Base-by-base conservation (phyloP, 1,140 invertebrate genomes). In the Drosophila azteca region DNA sequence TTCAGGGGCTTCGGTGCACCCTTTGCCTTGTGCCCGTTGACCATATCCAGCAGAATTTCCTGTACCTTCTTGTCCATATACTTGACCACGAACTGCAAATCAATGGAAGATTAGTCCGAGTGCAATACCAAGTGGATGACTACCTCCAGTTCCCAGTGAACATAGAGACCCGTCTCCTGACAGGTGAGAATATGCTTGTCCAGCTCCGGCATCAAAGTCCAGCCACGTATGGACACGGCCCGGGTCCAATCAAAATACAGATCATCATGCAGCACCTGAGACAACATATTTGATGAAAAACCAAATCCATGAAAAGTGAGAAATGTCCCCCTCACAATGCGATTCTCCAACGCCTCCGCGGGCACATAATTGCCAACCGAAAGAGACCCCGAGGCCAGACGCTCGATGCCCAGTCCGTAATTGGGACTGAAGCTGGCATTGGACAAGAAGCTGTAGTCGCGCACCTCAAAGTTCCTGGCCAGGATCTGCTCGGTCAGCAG, bases 161-260 rank as follows among this genome's bases (percentile, higher is more conserved):
- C 60, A 44, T 75, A 91, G 1, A 91, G 61, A 6, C 90, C 90
- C 1, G 72, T 54, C 52, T 91, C 90, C 31, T 90, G 69, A n/a
- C 77, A 89, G 4, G 43, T 69, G 4, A 69, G 72, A 49, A 91
- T 85, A 35, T 91, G 88, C 11, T 51, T 66, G 58, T 91, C 75
- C 13, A 91, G 54, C 3, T 69, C 60, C 0, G 61, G 57, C 90
- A 91, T 91, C 20, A 91, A 9, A 0, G 67, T 64, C 90, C 90
- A 91, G 9, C 90, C 90, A 4, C 88, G 68, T 41, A 91, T 88
- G 4, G 88, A 68, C 3, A 91, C 79, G 6, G 84, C 90, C 9
- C 88, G 57, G 3, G 90, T 91, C 73, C 81, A 91, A 57, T 91
- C 90, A 43, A 90, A 90, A 22, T 90, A 91, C 0, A 91, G 49